These are phyloP conservation scores for Ophion slaviceki DNA, from an alignment of 2,888 invertebrate genomes.

Conservation along the genomic window DNA sequence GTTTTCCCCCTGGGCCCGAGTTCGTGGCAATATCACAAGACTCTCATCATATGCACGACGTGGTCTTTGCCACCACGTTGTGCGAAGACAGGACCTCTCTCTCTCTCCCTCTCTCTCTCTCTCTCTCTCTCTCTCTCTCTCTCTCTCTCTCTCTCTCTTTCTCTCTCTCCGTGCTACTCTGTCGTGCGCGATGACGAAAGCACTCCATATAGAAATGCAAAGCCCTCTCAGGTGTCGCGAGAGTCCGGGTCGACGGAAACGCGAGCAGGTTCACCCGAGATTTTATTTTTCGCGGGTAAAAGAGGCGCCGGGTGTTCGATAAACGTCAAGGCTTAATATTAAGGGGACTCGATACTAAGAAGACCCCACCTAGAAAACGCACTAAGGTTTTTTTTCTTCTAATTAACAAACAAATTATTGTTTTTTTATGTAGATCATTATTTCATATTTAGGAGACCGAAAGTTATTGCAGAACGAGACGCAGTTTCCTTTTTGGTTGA, in stretches of 20 bases:
- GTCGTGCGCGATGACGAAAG: conserved; percentile 38
- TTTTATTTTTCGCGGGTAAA: conserved; percentile 14
- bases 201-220: conserved; percentile 28
- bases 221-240: conserved; percentile 56
- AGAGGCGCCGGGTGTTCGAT: conserved; percentile 14
- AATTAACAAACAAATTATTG: no score
- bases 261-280: conserved; percentile 48
- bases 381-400: no score
- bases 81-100: conserved; percentile 22
- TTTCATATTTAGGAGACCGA: no score
- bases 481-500: no score
- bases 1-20: conserved; percentile 4
- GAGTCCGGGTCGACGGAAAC: conserved; percentile 56
- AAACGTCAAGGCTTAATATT: not conserved
- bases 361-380: no score
- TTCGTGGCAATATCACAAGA: conserved; percentile 47
- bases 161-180: not conserved
- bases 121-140: no score
- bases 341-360: no score
- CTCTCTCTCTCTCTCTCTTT: no score
- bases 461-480: no score
- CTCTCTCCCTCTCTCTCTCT: conserved; percentile 5
- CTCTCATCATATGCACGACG: conserved; percentile 50
- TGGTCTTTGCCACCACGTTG: conserved; percentile 39
- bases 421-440: no score